Evolutionary conservation across 2,888 invertebrate genomes (phyloP).

Genomic region (Macrosoma leucophasiata): DNA sequence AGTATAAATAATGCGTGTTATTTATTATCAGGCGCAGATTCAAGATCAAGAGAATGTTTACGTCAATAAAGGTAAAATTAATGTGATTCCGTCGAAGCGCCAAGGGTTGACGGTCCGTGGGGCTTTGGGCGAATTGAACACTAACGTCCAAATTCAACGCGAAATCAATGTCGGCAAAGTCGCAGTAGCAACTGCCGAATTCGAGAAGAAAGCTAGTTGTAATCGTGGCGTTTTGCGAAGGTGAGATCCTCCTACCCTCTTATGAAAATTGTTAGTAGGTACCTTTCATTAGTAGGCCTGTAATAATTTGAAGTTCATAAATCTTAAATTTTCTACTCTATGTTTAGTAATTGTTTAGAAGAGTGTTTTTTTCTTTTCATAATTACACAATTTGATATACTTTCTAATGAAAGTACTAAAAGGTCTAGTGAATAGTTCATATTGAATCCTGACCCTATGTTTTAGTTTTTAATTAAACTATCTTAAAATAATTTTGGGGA

Average conservation of each 20-base stretch:
- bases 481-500: no score
- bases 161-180: slow-evolving; percentile 48
- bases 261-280: slow-evolving; percentile 8
- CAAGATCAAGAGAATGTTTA: slow-evolving; percentile 61
- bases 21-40: slow-evolving; percentile 37
- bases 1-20: slow-evolving; percentile 1
- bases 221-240: slow-evolving; percentile 39
- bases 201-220: slow-evolving; percentile 51
- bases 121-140: slow-evolving; percentile 59
- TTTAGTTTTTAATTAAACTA: no score
- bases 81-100: slow-evolving; percentile 41
- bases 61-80: slow-evolving; percentile 44
- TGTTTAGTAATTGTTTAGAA: background rate
- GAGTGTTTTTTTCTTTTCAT: no score
- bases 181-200: slow-evolving; percentile 47
- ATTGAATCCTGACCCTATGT: no score
- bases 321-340: background rate
- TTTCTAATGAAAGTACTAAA: no score
- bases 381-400: no score
- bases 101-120: slow-evolving; percentile 51
- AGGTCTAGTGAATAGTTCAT: no score
- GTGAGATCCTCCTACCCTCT: slow-evolving; percentile 37
- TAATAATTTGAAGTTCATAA: no score
- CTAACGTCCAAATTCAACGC: slow-evolving; percentile 52
- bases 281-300: no score